phyloP scores from a whole-genome alignment of 1,140 invertebrate species.

The Eurosta solidaginis region DNA sequence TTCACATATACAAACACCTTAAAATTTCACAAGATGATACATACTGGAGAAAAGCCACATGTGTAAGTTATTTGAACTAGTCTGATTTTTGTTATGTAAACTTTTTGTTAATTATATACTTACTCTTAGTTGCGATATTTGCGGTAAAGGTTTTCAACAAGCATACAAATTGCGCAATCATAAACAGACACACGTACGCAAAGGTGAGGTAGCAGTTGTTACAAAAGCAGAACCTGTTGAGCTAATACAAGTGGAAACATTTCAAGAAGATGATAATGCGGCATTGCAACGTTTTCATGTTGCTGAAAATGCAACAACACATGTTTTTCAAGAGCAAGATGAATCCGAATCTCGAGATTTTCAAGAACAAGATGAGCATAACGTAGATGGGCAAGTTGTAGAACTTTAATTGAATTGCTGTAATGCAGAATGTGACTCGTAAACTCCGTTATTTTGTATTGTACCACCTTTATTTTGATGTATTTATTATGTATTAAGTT shows the following conservation, averaged over 20 bases:
- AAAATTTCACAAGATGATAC: conserved; percentile 58
- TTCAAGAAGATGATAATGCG: conserved; percentile 25
- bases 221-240: conserved; percentile 26
- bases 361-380: too few relatives aligned
- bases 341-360: too few relatives aligned
- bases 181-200: conserved; percentile 46
- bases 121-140: conserved; percentile 50
- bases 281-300: conserved; percentile 15
- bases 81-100: not conserved
- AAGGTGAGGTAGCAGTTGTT: conserved; percentile 25
- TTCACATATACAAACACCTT: conserved; percentile 63
- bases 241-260: conserved; percentile 17
- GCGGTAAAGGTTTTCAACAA: conserved; percentile 53
- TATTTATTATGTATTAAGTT: not conserved
- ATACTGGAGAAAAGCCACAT: conserved; percentile 55
- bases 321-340: too few relatives aligned
- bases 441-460: not conserved
- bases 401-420: conserved; percentile 20
- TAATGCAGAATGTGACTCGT: not conserved
- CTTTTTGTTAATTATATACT: not conserved
- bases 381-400: too few relatives aligned
- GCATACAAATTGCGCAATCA: conserved; percentile 54
- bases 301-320: conserved; percentile 4
- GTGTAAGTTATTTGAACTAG: too few relatives aligned
- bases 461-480: not conserved